Evolutionary conservation across 64 coral and sea anemone genomes (phyloP).

Genomic region (Hydrozoanthus tunicans): DNA sequence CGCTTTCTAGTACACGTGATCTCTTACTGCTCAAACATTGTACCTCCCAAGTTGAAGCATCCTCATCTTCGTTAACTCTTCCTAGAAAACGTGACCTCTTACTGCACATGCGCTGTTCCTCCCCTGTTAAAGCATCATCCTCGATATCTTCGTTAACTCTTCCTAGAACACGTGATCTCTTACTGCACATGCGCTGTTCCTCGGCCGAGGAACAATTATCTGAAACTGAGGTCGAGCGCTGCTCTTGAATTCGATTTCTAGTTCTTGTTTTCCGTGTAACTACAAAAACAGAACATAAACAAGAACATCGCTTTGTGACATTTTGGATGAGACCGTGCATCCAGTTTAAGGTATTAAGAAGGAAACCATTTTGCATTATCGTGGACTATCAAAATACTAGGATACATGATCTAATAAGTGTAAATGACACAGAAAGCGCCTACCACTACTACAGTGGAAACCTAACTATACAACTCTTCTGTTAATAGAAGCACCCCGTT

Average conservation of each 20-base stretch:
- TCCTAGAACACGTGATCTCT: background rate
- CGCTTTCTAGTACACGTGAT: background rate
- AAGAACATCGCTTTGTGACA: background rate
- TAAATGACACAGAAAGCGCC: no score
- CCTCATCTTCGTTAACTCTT: background rate
- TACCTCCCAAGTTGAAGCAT: background rate
- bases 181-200: background rate
- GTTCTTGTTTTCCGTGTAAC: background rate
- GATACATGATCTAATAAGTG: no score
- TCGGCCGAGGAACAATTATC: conserved; percentile 3
- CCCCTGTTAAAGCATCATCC: background rate
- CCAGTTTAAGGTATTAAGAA: no score
- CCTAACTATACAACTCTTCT: no score
- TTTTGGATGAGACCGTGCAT: background rate
- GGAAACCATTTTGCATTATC: no score
- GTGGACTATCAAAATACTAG: no score
- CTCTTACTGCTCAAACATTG: background rate
- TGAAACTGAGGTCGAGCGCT: conserved; percentile 9
- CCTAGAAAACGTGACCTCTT: background rate
- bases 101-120: background rate
- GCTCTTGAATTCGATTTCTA: background rate
- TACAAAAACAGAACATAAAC: background rate
- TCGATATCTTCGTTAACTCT: conserved; percentile 11
- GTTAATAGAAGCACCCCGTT: no score
- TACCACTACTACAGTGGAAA: no score